phyloP scores from a whole-genome alignment of 1,140 invertebrate genomes.

The Papilio glaucus region DNA sequence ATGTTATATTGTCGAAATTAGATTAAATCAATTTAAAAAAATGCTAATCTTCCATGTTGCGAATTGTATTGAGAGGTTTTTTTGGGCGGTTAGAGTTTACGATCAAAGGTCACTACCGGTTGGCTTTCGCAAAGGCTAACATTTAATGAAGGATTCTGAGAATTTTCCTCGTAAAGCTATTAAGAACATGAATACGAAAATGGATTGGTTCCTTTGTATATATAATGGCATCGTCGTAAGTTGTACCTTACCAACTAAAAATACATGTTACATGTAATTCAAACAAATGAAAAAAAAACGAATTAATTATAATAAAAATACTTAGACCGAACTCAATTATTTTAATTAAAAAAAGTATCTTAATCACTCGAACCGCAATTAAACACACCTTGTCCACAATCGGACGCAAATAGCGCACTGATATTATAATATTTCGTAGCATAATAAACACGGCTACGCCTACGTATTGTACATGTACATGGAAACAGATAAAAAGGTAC shows the following conservation, averaged over 20 bases:
- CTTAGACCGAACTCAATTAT: not conserved
- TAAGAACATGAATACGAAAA: constrained; percentile 19
- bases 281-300: not conserved
- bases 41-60: not conserved
- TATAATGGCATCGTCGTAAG: not conserved
- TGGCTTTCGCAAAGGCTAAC: not conserved
- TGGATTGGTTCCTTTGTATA: constrained; percentile 12
- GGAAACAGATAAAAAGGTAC: not conserved
- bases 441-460: not conserved
- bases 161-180: constrained; percentile 2
- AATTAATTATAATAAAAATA: not conserved
- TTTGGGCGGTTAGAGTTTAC: too few relatives aligned
- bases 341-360: not conserved
- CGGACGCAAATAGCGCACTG: not conserved
- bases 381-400: too few relatives aligned
- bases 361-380: too few relatives aligned
- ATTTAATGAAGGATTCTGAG: constrained; percentile 12
- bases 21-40: not conserved
- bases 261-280: too few relatives aligned
- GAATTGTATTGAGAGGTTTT: not conserved
- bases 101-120: constrained; percentile 12
- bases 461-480: not conserved
- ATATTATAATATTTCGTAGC: not conserved
- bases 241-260: too few relatives aligned
- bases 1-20: not conserved